A percentile compares a stretch with the other conserved stretches of the same genome.
phyloP scores from a whole-genome alignment of 2,113 vertebrate genomes.

The Austrofundulus limnaeus region DNA sequence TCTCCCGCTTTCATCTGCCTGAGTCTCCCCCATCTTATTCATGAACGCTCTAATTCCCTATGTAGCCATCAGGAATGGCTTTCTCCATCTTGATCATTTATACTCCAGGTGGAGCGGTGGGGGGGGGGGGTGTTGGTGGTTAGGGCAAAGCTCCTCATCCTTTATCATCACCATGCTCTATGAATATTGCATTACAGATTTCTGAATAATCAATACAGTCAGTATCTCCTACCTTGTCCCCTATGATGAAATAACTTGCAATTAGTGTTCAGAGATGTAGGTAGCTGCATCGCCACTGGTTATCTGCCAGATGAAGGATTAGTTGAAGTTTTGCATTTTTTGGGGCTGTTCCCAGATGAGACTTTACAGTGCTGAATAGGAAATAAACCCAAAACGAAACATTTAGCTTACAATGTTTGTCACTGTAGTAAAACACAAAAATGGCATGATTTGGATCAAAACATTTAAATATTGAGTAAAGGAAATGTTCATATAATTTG shows the following conservation, averaged over 20 bases:
- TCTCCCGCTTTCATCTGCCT: constrained; percentile 39
- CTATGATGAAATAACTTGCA: constrained; percentile 43
- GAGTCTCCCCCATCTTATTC: constrained; percentile 35
- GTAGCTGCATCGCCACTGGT: constrained; percentile 29
- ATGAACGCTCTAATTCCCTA: constrained; percentile 19
- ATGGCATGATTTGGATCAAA: constrained; percentile 42
- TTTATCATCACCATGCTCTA: not conserved
- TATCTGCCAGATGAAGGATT: constrained; percentile 13
- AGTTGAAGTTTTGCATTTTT: constrained; percentile 34
- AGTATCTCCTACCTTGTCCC: constrained; percentile 7
- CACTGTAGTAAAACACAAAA: constrained; percentile 6
- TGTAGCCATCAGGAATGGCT: constrained; percentile 21
- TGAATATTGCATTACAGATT: constrained; percentile 10
- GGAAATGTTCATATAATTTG: too few relatives aligned
- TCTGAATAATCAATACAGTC: constrained; percentile 24
- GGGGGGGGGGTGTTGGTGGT: not conserved
- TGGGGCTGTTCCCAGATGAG: constrained; percentile 20
- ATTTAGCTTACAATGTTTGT: not conserved
- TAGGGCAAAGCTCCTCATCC: not conserved
- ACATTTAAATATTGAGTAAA: too few relatives aligned
- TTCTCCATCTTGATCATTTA: constrained; percentile 23
- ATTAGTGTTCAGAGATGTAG: constrained; percentile 32
- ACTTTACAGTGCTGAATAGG: constrained; percentile 14
- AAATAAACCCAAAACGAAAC: constrained; percentile 21
- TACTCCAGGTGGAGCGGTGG: not conserved